These are phyloP conservation scores for Torymus auratus DNA, from an alignment of 2,888 invertebrate genomes.

Conservation along the genomic window DNA sequence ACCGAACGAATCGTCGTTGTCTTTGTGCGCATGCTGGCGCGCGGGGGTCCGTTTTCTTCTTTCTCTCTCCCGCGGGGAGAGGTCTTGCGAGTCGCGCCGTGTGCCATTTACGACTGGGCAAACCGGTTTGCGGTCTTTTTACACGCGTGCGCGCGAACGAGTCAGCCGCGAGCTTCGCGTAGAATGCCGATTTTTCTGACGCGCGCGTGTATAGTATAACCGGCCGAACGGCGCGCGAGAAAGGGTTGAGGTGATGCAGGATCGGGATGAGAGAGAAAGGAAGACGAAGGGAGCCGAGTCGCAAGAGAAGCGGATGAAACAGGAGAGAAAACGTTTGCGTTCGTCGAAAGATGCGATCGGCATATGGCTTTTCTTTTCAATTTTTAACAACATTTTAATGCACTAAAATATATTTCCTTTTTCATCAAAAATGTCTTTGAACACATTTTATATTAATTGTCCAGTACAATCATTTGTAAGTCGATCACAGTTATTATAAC, in stretches of 20 bases:
- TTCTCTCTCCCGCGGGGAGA: neutral
- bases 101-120: conserved; percentile 50
- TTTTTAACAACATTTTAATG: too few relatives aligned
- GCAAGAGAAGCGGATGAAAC: too few relatives aligned
- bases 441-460: too few relatives aligned
- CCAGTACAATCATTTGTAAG: too few relatives aligned
- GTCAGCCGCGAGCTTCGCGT: neutral
- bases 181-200: conserved; percentile 52
- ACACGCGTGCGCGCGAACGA: neutral
- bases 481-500: too few relatives aligned
- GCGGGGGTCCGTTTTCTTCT: neutral
- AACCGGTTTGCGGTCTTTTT: conserved; percentile 49
- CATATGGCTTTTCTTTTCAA: too few relatives aligned
- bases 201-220: conserved; percentile 22
- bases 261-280: neutral
- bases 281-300: neutral
- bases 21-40: neutral
- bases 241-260: conserved; percentile 16
- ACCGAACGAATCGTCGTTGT: too few relatives aligned
- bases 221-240: conserved; percentile 17
- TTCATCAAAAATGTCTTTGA: too few relatives aligned
- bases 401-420: too few relatives aligned
- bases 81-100: conserved; percentile 14
- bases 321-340: conserved; percentile 15
- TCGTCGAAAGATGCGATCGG: neutral